Conservation (phyloP, 2,888 invertebrate genomes). For the Pristionchus fissidentatus region DNA sequence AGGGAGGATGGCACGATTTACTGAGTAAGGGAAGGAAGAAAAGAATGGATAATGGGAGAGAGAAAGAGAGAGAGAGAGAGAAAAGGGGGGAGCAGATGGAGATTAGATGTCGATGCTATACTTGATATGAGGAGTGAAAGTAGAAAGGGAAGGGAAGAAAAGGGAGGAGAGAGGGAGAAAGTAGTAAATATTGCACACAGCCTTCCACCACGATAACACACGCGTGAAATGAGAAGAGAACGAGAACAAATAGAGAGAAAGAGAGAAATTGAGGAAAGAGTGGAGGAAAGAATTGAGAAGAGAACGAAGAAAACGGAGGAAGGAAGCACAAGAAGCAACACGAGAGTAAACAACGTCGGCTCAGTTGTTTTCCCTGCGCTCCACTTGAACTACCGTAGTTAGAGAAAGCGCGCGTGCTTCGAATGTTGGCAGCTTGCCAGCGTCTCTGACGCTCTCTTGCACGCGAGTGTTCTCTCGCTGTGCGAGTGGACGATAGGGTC, state of each 20-base stretch:
- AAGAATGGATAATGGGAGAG: constrained; percentile 27
- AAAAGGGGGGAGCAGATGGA: constrained; percentile 32
- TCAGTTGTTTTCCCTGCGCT: not conserved
- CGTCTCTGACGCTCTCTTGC: constrained; percentile 24
- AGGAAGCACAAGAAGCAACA: constrained; percentile 10
- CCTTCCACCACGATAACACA: constrained; percentile 33
- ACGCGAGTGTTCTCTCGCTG: not conserved
- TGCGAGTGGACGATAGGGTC: constrained; percentile 20
- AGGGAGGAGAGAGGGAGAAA: constrained; percentile 9
- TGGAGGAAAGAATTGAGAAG: constrained; percentile 1
- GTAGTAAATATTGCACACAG: constrained; percentile 40
- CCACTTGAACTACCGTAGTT: constrained; percentile 30
- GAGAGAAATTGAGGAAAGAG: no score
- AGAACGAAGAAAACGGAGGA: not conserved
- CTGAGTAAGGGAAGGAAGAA: constrained; percentile 6
- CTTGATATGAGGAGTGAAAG: constrained; percentile 25
- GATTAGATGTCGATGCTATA: constrained; percentile 37
- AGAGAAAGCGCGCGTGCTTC: not conserved
- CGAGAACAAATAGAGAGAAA: constrained; percentile 21
- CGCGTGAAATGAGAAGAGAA: constrained; percentile 29
- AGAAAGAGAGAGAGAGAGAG: not conserved
- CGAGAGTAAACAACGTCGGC: not conserved
- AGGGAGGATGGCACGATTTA: not conserved
- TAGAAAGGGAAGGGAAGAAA: constrained; percentile 6
- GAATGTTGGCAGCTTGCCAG: constrained; percentile 9